Percentiles rank a stretch among this genome's conserved stretches.
These are phyloP conservation scores for Brachionus angularis DNA, from an alignment of 1,140 invertebrate genomes.

Conservation along the genomic window DNA sequence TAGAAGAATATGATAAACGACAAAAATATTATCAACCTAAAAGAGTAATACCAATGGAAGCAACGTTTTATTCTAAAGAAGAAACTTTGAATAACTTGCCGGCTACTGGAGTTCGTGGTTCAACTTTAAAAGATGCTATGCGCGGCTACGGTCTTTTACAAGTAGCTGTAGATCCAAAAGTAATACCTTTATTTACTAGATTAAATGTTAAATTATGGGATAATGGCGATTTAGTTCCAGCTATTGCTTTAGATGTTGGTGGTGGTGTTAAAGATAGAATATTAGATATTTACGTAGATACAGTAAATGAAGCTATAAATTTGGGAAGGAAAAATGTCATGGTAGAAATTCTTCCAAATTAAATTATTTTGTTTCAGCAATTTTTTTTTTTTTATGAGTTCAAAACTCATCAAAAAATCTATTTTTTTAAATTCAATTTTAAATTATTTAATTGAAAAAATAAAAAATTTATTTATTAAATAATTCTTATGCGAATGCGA, in stretches of 20 bases:
- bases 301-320: background rate
- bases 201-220: conserved; percentile 26
- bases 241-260: conserved; percentile 14
- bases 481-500: no score
- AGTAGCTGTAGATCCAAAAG: conserved; percentile 25
- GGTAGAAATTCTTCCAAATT: conserved; percentile 20
- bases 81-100: background rate
- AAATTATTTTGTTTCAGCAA: no score
- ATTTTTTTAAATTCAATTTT: no score
- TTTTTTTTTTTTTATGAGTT: no score
- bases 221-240: background rate
- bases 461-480: no score
- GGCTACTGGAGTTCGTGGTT: conserved; percentile 6
- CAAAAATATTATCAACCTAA: no score
- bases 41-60: background rate
- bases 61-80: conserved; percentile 34
- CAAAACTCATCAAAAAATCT: no score
- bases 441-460: no score
- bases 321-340: conserved; percentile 8
- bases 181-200: conserved; percentile 16
- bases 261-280: conserved; percentile 6
- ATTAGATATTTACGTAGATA: conserved; percentile 21
- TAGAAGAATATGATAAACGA: background rate
- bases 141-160: background rate
- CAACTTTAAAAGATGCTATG: conserved; percentile 8